Conservation (phyloP, 2,888 invertebrate species). For the Drosophila borealis region DNA sequence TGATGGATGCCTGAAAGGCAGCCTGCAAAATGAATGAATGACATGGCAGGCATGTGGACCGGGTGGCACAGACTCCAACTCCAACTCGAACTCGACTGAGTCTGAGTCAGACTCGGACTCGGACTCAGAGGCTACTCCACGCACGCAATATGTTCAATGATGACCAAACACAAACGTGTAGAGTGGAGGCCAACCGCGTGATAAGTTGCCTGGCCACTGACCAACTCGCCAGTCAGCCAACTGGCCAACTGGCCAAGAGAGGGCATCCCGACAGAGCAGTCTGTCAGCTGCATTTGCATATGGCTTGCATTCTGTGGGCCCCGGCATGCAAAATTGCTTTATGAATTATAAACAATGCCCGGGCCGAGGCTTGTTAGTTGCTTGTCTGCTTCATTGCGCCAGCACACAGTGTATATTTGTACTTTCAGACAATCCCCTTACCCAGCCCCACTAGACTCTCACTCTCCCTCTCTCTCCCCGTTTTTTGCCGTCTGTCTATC, state of each 20-base stretch:
- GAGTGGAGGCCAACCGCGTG: conserved; percentile 47
- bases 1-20: conserved; percentile 77
- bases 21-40: conserved; percentile 79
- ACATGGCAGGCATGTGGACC: conserved; percentile 70
- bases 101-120: not conserved
- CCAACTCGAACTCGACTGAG: conserved; percentile 1
- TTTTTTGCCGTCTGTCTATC: conserved; percentile 14
- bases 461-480: not conserved
- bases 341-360: conserved; percentile 72
- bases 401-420: conserved; percentile 39
- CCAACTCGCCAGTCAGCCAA: conserved; percentile 16
- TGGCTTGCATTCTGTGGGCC: conserved; percentile 52
- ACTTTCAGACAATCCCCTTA: conserved; percentile 31
- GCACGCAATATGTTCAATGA: conserved; percentile 59
- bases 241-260: conserved; percentile 12
- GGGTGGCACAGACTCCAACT: conserved; percentile 46
- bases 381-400: conserved; percentile 48
- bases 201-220: conserved; percentile 60
- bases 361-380: conserved; percentile 61
- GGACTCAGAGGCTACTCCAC: conserved; percentile 23
- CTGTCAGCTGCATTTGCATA: conserved; percentile 71
- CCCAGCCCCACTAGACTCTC: not conserved
- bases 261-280: conserved; percentile 17
- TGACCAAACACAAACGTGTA: conserved; percentile 43
- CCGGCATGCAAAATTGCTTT: conserved; percentile 68